Evolutionary conservation across 1,140 invertebrate genomes (phyloP).

Genomic region (Bilobella aurantiaca): DNA sequence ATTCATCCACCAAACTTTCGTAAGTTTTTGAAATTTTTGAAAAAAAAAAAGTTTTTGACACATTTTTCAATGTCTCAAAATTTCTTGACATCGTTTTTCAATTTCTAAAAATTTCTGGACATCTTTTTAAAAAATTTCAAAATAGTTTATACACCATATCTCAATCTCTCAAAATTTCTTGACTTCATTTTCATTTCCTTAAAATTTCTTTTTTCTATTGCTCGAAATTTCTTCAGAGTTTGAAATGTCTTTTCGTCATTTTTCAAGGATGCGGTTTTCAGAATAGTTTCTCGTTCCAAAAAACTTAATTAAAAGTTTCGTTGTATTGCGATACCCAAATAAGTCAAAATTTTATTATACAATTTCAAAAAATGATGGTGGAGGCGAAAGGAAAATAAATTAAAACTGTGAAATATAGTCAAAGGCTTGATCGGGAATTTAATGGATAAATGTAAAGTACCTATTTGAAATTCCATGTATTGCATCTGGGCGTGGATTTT

Average conservation of each 20-base stretch:
- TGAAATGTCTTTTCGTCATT: not conserved
- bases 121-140: not conserved
- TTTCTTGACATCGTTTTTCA: not conserved
- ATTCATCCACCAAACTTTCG: not conserved
- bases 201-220: not conserved
- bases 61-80: too few relatives aligned
- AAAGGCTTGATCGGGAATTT: not conserved
- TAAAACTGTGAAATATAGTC: not conserved
- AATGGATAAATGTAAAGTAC: not conserved
- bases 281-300: not conserved
- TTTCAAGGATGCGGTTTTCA: not conserved
- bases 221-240: not conserved
- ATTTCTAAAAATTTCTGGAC: not conserved
- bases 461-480: too few relatives aligned
- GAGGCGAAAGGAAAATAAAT: not conserved
- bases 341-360: not conserved
- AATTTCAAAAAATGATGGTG: not conserved
- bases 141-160: not conserved
- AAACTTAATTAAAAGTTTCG: too few relatives aligned
- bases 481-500: not conserved
- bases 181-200: not conserved
- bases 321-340: too few relatives aligned
- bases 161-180: not conserved
- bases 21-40: not conserved
- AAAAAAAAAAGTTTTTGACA: too few relatives aligned